Percentiles rank a stretch among this genome's conserved stretches.
phyloP scores from a whole-genome alignment of 2,113 vertebrate species.

The Ictalurus furcatus region DNA sequence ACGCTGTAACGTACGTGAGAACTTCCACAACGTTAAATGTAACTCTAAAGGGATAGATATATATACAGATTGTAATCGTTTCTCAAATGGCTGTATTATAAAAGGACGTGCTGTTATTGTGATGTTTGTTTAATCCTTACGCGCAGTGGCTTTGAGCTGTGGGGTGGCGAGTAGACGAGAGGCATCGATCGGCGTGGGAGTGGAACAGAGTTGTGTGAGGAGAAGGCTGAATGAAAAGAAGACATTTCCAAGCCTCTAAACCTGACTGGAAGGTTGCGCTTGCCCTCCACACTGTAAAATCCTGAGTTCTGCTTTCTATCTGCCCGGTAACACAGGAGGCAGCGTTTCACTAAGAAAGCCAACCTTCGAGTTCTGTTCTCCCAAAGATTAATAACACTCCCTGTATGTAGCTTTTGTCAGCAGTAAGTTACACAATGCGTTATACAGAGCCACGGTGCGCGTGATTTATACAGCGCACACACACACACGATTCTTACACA shows the following conservation, averaged over 20 bases:
- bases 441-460: not conserved
- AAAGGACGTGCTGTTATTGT: not conserved
- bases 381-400: conserved; percentile 19
- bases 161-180: not conserved
- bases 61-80: no score
- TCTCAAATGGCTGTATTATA: not conserved
- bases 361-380: not conserved
- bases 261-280: not conserved
- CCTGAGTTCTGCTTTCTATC: not conserved
- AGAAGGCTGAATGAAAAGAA: not conserved
- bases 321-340: not conserved
- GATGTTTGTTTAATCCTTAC: not conserved
- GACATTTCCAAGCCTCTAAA: not conserved
- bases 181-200: not conserved
- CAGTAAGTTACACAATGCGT: not conserved
- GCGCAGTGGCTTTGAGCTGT: no score
- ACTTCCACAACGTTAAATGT: not conserved
- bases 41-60: not conserved
- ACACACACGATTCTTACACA: not conserved
- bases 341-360: not conserved
- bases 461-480: conserved; percentile 5
- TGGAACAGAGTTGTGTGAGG: not conserved
- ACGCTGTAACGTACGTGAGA: not conserved
- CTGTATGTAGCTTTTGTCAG: not conserved
- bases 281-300: not conserved